Evolutionary conservation across 2,113 vertebrate genomes (phyloP).

Genomic region (Sinocyclocheilus anshuiensis): DNA sequence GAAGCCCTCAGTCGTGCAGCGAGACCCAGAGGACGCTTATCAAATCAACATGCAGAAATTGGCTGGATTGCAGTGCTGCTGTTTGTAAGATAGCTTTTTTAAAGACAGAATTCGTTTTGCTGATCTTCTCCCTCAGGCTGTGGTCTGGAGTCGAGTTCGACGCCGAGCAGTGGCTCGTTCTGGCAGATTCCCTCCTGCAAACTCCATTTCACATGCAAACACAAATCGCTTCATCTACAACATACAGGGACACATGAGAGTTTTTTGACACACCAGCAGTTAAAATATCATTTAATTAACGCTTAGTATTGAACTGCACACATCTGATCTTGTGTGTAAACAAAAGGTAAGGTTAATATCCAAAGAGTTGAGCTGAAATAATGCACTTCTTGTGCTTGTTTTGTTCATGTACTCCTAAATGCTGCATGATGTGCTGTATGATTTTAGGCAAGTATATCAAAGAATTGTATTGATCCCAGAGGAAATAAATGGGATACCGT

Average conservation of each 20-base stretch:
- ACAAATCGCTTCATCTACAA: slow-evolving; percentile 26
- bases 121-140: slow-evolving; percentile 62
- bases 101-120: slow-evolving; percentile 56
- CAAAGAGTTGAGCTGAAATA: neutral
- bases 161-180: slow-evolving; percentile 25
- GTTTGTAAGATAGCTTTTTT: slow-evolving; percentile 74
- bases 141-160: slow-evolving; percentile 38
- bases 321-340: neutral
- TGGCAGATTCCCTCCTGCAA: slow-evolving; percentile 48
- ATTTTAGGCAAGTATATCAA: no score
- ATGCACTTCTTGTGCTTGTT: neutral
- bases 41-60: slow-evolving; percentile 70
- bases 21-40: slow-evolving; percentile 57
- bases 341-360: neutral
- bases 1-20: slow-evolving; percentile 66
- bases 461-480: no score
- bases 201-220: slow-evolving; percentile 46
- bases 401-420: neutral
- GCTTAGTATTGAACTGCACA: neutral
- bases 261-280: neutral
- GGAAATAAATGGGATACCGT: no score
- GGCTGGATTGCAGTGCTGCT: slow-evolving; percentile 71
- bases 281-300: neutral
- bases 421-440: no score
- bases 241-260: slow-evolving; percentile 18